Evolutionary conservation across 2,888 invertebrate genomes (phyloP), one percentile per base, ranked within the genome.

Genomic region (Phyllotreta striolata): DNA sequence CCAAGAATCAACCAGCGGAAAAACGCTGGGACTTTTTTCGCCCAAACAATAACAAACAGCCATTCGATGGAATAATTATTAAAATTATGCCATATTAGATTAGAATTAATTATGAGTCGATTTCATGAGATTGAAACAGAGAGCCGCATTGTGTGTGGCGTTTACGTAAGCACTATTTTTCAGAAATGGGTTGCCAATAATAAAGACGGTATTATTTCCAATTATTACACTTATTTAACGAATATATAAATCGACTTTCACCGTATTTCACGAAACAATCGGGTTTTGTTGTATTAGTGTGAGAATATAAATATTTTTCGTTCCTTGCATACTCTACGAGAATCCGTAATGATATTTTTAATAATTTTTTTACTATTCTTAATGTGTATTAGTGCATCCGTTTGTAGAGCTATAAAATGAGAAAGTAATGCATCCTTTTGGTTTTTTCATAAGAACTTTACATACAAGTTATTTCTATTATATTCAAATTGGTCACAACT

Each of bases 1-100:
- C 44, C 24, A 38, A 54, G 40, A 59, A 37, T 52, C 41, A 64
- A 46, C 47, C 64, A 58, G 41, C 62, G 54, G 54, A 55, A 47
- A 6, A 60, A 8, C 34, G 10, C 3, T 37, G 40, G 43, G n/a
- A 52, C 13, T 14, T 40, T 51, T 52, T 13, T 39, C 43, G n/a
- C 37, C 44, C 37, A 51, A 56, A 49, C 55, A 51, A 44, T 41
- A 44, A 44, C 49, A 24, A 47, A 47, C 13, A 37, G 37, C 9
- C 10, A 35, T 49, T 49, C 39, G 40, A 8, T 40, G 37, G 24
- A 37, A 40, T 49, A 40, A 46, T 49, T 46, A 54, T 54, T 14
- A 38, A 41, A 60, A 60, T 59, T 54, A 46, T 51, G 8, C 13
- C 24, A 4, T 4, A 24, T 24, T 24, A 24, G 24, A 54, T 63